phyloP scores from a whole-genome alignment of 2,797 vertebrate genomes.

The Rhodeus uyekii region DNA sequence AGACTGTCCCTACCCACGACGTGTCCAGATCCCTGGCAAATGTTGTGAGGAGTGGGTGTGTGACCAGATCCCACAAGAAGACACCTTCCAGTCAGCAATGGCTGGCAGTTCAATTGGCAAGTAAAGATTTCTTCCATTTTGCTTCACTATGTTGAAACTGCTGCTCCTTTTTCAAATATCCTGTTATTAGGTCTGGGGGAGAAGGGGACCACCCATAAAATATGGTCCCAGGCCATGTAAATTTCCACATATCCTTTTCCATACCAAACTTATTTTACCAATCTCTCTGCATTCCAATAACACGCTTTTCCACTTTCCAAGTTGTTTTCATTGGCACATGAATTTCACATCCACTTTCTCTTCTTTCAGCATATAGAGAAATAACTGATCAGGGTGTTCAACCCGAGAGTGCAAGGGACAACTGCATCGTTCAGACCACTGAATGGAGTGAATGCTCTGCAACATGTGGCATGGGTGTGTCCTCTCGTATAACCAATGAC shows the following conservation, averaged over 20 bases:
- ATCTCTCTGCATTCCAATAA: not conserved
- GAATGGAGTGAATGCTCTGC: conserved; percentile 78
- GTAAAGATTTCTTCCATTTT: conserved; percentile 16
- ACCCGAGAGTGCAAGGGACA: conserved; percentile 70
- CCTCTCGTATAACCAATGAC: conserved; percentile 77
- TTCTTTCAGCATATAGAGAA: conserved; percentile 66
- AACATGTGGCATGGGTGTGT: conserved; percentile 79
- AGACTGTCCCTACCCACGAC: conserved; percentile 69
- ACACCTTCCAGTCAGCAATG: conserved; percentile 63
- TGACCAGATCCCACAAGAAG: conserved; percentile 58
- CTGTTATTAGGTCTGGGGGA: not conserved
- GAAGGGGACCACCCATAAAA: not conserved
- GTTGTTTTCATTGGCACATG: not conserved
- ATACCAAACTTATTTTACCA: not conserved
- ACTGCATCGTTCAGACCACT: conserved; percentile 81
- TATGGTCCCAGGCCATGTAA: not conserved
- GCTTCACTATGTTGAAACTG: not conserved
- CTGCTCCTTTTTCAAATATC: not conserved
- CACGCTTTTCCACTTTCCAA: not conserved
- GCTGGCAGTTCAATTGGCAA: conserved; percentile 64
- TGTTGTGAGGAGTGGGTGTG: conserved; percentile 83
- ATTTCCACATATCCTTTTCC: not conserved
- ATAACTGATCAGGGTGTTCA: conserved; percentile 46
- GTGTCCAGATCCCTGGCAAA: conserved; percentile 65
- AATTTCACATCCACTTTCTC: not conserved